These are phyloP conservation scores for Coracias cyanogaster DNA, from an alignment of 2,797 vertebrate genomes.

Conservation along the genomic window DNA sequence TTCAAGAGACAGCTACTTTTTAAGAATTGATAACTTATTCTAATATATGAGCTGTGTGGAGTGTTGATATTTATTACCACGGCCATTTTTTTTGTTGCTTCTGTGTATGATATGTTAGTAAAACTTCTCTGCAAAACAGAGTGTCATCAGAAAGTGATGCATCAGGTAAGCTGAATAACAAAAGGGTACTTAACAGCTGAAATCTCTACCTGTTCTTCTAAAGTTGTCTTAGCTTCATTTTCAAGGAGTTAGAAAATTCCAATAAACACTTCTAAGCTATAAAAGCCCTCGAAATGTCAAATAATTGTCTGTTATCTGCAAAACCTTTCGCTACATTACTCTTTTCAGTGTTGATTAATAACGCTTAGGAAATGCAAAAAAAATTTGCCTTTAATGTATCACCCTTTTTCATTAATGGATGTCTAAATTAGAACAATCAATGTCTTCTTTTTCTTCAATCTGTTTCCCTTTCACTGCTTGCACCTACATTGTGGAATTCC, in stretches of 20 bases:
- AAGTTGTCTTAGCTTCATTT: conserved; percentile 13
- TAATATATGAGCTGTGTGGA: neutral
- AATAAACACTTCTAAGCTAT: neutral
- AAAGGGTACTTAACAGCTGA: conserved; percentile 29
- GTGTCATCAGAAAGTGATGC: conserved; percentile 25
- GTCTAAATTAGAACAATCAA: neutral
- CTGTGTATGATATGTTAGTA: neutral
- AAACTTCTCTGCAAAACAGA: conserved; percentile 63
- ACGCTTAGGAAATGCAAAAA: neutral
- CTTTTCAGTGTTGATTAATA: neutral
- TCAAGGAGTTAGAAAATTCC: neutral
- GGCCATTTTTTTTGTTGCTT: neutral
- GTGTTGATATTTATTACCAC: conserved; percentile 25
- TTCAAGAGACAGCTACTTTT: neutral
- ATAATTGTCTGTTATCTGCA: neutral
- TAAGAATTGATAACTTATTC: neutral
- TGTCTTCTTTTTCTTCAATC: neutral
- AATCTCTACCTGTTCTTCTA: conserved; percentile 18
- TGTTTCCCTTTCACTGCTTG: neutral
- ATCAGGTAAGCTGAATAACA: conserved; percentile 22
- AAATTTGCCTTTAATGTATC: neutral
- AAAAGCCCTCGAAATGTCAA: conserved; percentile 20
- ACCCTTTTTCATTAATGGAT: neutral
- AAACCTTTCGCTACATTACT: neutral
- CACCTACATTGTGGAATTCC: neutral